Evolutionary conservation across 1,140 invertebrate genomes (phyloP).

Genomic region (Neuroterus valhalla): DNA sequence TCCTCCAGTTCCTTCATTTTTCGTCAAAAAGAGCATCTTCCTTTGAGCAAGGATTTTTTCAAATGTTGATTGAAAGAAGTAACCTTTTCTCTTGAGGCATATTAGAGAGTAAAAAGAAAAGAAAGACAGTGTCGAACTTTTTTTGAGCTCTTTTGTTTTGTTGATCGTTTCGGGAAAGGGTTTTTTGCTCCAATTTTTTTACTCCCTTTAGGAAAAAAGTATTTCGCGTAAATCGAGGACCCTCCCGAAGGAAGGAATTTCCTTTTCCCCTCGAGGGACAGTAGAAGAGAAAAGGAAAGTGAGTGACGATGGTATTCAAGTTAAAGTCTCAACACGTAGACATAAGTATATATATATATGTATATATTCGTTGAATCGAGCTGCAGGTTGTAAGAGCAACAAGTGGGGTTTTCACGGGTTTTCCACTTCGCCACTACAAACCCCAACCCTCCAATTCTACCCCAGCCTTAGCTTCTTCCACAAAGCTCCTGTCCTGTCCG

Average conservation of each 20-base stretch:
- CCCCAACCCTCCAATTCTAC: slow-evolving; percentile 29
- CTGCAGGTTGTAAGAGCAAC: slow-evolving; percentile 72
- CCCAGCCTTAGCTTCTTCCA: not conserved
- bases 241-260: not conserved
- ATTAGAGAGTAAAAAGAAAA: no score
- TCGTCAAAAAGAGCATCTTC: slow-evolving; percentile 21
- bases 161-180: no score
- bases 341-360: slow-evolving; percentile 55
- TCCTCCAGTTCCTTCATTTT: no score
- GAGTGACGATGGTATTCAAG: slow-evolving; percentile 41
- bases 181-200: no score
- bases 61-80: no score
- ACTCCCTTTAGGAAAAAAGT: no score
- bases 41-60: no score
- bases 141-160: no score
- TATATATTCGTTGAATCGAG: slow-evolving; percentile 62
- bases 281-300: not conserved
- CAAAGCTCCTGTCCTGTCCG: slow-evolving; percentile 38
- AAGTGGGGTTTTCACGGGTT: slow-evolving; percentile 76
- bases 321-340: slow-evolving; percentile 34
- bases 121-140: no score
- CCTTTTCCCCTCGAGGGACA: slow-evolving; percentile 31
- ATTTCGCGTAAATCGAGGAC: no score
- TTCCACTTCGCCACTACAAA: slow-evolving; percentile 53
- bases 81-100: no score